Conservation (phyloP, 1,140 invertebrate genomes). For the Reticulitermes speratus region DNA sequence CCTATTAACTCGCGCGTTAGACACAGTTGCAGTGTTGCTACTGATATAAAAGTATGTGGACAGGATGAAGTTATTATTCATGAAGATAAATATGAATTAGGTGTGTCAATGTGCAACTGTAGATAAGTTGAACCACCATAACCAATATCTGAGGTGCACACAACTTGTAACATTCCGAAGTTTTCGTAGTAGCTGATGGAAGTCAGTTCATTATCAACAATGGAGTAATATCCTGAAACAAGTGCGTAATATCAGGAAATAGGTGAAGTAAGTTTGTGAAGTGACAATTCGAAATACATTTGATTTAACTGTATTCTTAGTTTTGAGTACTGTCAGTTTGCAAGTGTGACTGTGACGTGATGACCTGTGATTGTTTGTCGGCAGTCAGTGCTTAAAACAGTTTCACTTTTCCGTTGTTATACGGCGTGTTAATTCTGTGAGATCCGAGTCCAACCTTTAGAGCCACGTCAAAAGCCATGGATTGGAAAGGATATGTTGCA, state of each 20-base stretch:
- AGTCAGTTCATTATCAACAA: background rate
- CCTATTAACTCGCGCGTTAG: background rate
- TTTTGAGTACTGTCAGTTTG: background rate
- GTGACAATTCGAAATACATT: background rate
- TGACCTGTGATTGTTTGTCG: background rate
- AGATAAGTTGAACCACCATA: background rate
- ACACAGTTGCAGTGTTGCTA: background rate
- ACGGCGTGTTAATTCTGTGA: background rate
- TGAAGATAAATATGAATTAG: background rate
- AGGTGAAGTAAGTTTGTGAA: background rate
- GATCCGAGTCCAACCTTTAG: background rate
- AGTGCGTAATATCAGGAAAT: background rate
- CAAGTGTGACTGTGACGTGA: background rate
- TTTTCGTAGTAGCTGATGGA: background rate
- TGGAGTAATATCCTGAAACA: background rate
- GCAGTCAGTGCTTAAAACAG: background rate
- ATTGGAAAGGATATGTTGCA: constrained; percentile 4
- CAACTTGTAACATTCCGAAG: background rate
- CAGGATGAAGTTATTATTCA: background rate
- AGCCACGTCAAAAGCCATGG: background rate
- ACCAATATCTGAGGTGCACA: background rate
- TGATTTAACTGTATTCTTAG: background rate
- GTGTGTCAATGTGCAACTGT: background rate
- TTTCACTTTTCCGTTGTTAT: background rate
- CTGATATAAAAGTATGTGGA: background rate